Evolutionary conservation across 2,797 vertebrate species (phyloP).

Genomic region (Sebastolobus altivelis): DNA sequence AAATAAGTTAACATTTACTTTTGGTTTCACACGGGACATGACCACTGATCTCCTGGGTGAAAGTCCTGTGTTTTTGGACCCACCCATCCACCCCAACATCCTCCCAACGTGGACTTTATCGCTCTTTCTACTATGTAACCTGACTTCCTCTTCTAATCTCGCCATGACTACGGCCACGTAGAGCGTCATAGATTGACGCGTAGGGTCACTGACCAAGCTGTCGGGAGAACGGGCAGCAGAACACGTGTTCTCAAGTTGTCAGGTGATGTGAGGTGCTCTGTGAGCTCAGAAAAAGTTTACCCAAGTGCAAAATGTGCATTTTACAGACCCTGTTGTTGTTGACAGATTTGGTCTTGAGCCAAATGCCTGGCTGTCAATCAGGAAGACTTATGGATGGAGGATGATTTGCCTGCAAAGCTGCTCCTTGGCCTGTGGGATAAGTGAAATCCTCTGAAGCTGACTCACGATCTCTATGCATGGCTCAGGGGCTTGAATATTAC

Average conservation of each 20-base stretch:
- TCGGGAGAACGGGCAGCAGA: background rate
- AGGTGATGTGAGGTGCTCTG: slow-evolving; percentile 5
- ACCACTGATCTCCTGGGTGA: background rate
- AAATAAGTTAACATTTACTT: background rate
- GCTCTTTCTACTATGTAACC: background rate
- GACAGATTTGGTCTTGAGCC: slow-evolving; percentile 55
- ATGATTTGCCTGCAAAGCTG: slow-evolving; percentile 78
- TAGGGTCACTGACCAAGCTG: background rate
- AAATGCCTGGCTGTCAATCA: slow-evolving; percentile 70
- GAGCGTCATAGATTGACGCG: background rate
- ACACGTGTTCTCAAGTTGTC: slow-evolving; percentile 20
- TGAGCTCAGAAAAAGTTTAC: slow-evolving; percentile 28
- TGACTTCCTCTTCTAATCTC: background rate
- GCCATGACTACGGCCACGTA: background rate
- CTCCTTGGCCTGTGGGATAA: slow-evolving; percentile 70
- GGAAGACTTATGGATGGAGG: slow-evolving; percentile 68
- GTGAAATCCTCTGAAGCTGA: slow-evolving; percentile 72
- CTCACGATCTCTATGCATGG: slow-evolving; percentile 53
- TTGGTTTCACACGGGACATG: background rate
- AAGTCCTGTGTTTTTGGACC: background rate
- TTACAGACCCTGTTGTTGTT: slow-evolving; percentile 58
- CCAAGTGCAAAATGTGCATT: slow-evolving; percentile 31
- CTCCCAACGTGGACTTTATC: background rate
- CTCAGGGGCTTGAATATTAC: slow-evolving; percentile 49
- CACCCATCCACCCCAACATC: background rate